Percentiles rank a stretch among this genome's conserved stretches.
These are phyloP conservation scores for Conus canariensis DNA, from an alignment of 2,888 invertebrate species.

Conservation along the genomic window DNA sequence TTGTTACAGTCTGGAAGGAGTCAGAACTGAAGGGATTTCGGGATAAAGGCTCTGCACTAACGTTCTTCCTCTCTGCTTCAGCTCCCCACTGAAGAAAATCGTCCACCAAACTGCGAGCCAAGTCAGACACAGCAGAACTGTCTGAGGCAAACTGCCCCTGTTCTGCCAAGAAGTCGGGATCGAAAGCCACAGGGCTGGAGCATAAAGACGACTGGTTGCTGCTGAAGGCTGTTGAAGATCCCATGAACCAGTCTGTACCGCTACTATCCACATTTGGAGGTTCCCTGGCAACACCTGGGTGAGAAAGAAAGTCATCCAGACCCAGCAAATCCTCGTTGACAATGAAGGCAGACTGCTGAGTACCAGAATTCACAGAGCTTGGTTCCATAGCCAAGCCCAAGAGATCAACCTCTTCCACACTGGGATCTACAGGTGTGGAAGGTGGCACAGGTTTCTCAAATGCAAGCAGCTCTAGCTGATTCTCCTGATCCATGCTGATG, in stretches of 20 bases:
- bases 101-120: conserved; percentile 65
- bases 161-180: conserved; percentile 53
- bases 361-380: conserved; percentile 39
- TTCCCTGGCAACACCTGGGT: conserved; percentile 45
- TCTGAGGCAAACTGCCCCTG: conserved; percentile 52
- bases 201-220: conserved; percentile 63
- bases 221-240: conserved; percentile 52
- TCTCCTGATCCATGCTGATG: conserved; percentile 69
- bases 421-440: conserved; percentile 38
- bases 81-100: conserved; percentile 65
- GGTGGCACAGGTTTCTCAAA: conserved; percentile 47
- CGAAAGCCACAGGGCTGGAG: conserved; percentile 64
- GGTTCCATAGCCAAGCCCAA: conserved; percentile 56
- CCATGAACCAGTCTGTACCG: conserved; percentile 52
- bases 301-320: conserved; percentile 61
- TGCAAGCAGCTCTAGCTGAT: conserved; percentile 49
- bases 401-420: conserved; percentile 56
- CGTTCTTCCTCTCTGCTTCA: conserved; percentile 42
- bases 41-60: conserved; percentile 43
- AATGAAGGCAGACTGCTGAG: conserved; percentile 46
- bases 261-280: conserved; percentile 43
- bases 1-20: conserved; percentile 40
- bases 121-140: conserved; percentile 56
- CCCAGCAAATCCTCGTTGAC: conserved; percentile 69
- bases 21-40: conserved; percentile 55